These are phyloP conservation scores for Cylindroiulus punctatus DNA, from an alignment of 2,888 invertebrate species.

Conservation along the genomic window DNA sequence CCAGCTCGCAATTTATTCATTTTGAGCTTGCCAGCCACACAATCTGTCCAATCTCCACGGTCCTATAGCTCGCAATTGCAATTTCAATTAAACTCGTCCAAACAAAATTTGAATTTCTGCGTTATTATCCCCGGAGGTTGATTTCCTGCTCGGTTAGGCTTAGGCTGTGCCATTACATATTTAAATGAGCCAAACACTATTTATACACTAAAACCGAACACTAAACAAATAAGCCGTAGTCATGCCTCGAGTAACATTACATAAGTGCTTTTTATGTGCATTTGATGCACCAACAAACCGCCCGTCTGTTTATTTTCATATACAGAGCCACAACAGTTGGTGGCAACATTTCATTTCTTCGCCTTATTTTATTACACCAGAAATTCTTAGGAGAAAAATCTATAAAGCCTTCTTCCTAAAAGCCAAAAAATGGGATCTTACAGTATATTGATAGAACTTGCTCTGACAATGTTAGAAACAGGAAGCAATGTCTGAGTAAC, in stretches of 20 bases:
- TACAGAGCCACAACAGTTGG: not conserved
- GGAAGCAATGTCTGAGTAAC: too few species aligned
- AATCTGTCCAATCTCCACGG: slow-evolving; percentile 8
- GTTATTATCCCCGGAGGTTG: not conserved
- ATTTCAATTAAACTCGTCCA: slow-evolving; percentile 24
- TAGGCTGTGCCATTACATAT: slow-evolving; percentile 23
- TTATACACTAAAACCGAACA: slow-evolving; percentile 22
- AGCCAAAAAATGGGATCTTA: not conserved
- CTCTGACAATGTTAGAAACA: too few species aligned
- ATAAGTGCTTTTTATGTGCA: slow-evolving; percentile 5
- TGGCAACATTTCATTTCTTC: not conserved
- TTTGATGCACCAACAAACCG: slow-evolving; percentile 13
- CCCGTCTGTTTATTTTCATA: not conserved
- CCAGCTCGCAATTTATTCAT: not conserved
- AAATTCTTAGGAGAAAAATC: not conserved
- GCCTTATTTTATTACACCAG: not conserved
- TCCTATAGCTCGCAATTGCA: not conserved
- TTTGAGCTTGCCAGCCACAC: not conserved
- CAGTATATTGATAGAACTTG: not conserved
- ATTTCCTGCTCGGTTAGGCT: not conserved
- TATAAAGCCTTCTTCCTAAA: not conserved
- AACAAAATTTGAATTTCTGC: slow-evolving; percentile 26
- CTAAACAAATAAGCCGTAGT: not conserved
- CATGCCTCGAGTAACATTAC: slow-evolving; percentile 21
- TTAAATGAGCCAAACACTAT: slow-evolving; percentile 25